Conservation (phyloP, 2,113 vertebrate species). For the Lepus americanus region DNA sequence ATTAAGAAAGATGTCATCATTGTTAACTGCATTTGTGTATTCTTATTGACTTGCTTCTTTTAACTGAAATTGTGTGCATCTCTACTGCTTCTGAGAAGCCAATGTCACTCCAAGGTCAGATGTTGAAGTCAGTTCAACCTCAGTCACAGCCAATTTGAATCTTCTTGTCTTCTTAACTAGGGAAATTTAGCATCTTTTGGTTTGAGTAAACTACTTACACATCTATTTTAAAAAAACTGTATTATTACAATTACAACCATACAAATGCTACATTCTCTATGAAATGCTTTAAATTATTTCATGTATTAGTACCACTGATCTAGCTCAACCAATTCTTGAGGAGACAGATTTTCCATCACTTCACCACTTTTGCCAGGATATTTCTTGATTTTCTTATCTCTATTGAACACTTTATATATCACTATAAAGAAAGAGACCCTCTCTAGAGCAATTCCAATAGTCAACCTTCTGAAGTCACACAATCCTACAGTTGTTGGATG, state of each 20-base stretch:
- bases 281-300: background rate
- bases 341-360: background rate
- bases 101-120: background rate
- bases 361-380: background rate
- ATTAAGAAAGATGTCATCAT: background rate
- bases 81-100: background rate
- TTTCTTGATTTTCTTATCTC: constrained; percentile 25
- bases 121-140: background rate
- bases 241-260: constrained; percentile 1
- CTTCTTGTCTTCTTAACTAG: background rate
- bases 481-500: background rate
- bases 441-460: background rate
- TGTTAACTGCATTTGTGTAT: background rate
- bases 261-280: background rate
- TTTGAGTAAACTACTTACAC: background rate
- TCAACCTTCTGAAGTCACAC: background rate
- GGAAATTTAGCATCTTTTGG: background rate
- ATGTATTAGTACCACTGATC: background rate
- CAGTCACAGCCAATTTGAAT: background rate
- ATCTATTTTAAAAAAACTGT: background rate
- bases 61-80: background rate
- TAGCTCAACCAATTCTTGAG: background rate
- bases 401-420: background rate
- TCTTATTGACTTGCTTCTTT: background rate
- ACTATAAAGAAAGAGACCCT: constrained; percentile 2